Percentiles rank a stretch among this genome's conserved stretches.
phyloP scores from a whole-genome alignment of 1,140 invertebrate genomes.

The Diprion similis region DNA sequence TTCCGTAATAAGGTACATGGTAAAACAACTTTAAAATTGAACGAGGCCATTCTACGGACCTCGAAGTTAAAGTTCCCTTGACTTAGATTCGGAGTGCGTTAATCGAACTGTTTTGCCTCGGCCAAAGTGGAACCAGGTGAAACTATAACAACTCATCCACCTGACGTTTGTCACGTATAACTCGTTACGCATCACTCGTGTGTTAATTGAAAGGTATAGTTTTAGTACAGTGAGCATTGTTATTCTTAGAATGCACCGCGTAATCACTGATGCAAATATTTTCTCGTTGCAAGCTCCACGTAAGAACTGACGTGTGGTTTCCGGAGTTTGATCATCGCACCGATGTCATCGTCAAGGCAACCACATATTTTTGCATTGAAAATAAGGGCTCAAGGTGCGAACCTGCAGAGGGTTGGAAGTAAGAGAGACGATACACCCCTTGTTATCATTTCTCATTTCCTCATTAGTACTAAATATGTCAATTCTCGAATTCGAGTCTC shows the following conservation, averaged over 20 bases:
- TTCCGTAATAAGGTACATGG: too few species aligned
- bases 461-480: background rate
- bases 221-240: background rate
- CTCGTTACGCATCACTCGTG: background rate
- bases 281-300: too few species aligned
- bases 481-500: background rate
- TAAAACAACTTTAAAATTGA: too few species aligned
- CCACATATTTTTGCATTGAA: too few species aligned
- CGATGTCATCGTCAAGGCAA: too few species aligned
- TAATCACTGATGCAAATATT: too few species aligned
- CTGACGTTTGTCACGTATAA: background rate
- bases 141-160: background rate
- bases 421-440: too few species aligned
- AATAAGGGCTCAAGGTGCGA: too few species aligned
- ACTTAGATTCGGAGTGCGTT: background rate
- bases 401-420: too few species aligned
- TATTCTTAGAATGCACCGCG: background rate
- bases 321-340: too few species aligned
- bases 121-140: background rate
- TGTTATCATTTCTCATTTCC: background rate
- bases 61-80: background rate
- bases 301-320: too few species aligned
- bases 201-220: constrained; percentile 2
- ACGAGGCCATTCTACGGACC: background rate
- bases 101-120: background rate